These are phyloP conservation scores for Scaptomyza cyrtandrae DNA, from an alignment of 2,888 invertebrate genomes.

Conservation along the genomic window DNA sequence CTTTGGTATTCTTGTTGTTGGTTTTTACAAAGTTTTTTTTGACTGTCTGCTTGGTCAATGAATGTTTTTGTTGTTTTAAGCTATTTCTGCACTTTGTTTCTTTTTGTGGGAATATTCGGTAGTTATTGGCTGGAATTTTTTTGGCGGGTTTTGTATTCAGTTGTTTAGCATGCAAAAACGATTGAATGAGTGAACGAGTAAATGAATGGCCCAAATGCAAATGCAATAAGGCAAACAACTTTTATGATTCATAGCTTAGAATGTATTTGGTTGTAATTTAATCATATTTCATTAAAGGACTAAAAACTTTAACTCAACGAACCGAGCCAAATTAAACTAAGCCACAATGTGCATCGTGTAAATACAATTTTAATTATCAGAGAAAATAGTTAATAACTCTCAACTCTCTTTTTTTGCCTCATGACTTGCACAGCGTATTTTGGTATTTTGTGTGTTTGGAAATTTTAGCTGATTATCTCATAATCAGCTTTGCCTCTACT, in stretches of 20 bases:
- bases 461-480: conserved; percentile 72
- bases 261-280: background rate
- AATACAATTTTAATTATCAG: background rate
- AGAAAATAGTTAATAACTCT: conserved; percentile 4
- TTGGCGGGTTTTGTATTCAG: conserved; percentile 29
- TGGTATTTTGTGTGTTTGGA: conserved; percentile 57
- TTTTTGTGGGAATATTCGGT: conserved; percentile 59
- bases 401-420: conserved; percentile 8
- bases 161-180: conserved; percentile 32
- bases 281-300: background rate
- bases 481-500: conserved; percentile 66
- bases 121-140: conserved; percentile 57
- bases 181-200: conserved; percentile 47
- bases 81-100: conserved; percentile 50
- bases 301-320: too few species aligned
- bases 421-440: conserved; percentile 27
- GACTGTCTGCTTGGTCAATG: conserved; percentile 24
- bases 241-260: conserved; percentile 51
- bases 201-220: conserved; percentile 9
- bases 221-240: background rate
- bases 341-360: background rate
- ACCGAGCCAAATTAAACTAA: too few species aligned
- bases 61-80: conserved; percentile 18
- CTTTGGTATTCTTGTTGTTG: conserved; percentile 24
- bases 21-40: conserved; percentile 59